phyloP scores from a whole-genome alignment of 2,888 invertebrate species.

The Perdita meconis region DNA sequence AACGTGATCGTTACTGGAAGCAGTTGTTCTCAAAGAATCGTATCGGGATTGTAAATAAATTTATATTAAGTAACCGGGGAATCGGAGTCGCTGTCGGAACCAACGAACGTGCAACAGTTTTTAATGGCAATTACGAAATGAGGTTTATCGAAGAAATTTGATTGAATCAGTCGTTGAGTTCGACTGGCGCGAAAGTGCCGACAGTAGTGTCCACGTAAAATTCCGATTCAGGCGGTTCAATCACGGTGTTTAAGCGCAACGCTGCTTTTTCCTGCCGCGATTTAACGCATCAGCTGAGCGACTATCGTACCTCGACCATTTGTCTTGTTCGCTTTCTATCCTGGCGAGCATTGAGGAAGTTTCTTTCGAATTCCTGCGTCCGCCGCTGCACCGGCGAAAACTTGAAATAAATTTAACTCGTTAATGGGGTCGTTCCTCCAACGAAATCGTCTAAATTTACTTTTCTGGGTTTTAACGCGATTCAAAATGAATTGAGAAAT shows the following conservation, averaged over 20 bases:
- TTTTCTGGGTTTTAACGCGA: too few relatives aligned
- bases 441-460: too few relatives aligned
- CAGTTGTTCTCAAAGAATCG: too few relatives aligned
- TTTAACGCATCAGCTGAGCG: constrained; percentile 32
- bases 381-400: too few relatives aligned
- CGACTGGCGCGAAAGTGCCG: background rate
- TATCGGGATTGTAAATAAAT: too few relatives aligned
- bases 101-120: too few relatives aligned
- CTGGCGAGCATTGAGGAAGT: too few relatives aligned
- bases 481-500: too few relatives aligned
- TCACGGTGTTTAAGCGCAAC: background rate
- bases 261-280: constrained; percentile 1
- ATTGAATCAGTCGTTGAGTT: background rate
- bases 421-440: too few relatives aligned
- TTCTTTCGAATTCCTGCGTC: too few relatives aligned
- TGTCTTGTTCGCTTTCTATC: constrained; percentile 30
- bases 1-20: constrained; percentile 1
- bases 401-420: too few relatives aligned
- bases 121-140: background rate
- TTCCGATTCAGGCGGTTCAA: background rate
- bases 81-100: background rate
- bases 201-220: background rate
- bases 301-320: constrained; percentile 19
- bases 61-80: background rate
- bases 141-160: background rate